These are phyloP conservation scores for Listronotus bonariensis DNA, from an alignment of 1,140 invertebrate genomes.

Conservation along the genomic window DNA sequence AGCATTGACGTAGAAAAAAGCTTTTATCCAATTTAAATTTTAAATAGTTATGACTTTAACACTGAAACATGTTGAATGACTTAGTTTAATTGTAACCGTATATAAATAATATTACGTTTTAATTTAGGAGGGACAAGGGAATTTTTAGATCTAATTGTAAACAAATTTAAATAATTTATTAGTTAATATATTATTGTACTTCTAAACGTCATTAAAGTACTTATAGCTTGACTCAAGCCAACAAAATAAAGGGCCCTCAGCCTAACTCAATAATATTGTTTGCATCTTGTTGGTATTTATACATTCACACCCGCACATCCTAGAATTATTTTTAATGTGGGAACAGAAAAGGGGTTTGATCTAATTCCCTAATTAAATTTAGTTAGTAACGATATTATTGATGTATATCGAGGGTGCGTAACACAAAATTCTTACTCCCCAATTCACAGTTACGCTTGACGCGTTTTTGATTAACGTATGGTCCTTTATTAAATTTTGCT, in stretches of 20 bases:
- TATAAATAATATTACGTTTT: no score
- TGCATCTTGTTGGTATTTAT: conserved; percentile 11
- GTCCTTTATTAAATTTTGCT: conserved; percentile 21
- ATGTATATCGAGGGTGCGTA: conserved; percentile 21
- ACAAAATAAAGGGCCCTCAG: neutral
- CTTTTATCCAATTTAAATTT: no score
- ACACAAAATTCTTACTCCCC: conserved; percentile 12
- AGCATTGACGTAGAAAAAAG: no score
- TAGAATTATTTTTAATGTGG: conserved; percentile 21
- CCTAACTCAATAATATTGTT: conserved; percentile 9
- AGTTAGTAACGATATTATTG: conserved; percentile 25
- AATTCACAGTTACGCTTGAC: conserved; percentile 21
- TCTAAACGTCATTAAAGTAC: no score
- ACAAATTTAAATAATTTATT: no score
- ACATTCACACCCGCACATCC: conserved; percentile 6
- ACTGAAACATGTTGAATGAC: no score
- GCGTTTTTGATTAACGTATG: conserved; percentile 22
- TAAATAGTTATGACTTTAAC: no score
- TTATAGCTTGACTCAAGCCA: no score
- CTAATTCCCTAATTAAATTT: conserved; percentile 26
- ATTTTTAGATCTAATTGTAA: no score
- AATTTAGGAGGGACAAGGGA: no score
- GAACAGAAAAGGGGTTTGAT: conserved; percentile 18
- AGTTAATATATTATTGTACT: no score
- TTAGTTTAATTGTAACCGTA: no score